Evolutionary conservation across 1,140 invertebrate species (phyloP), one percentile per base, ranked within the genome.

Genomic region (Hycleus phaleratus): DNA sequence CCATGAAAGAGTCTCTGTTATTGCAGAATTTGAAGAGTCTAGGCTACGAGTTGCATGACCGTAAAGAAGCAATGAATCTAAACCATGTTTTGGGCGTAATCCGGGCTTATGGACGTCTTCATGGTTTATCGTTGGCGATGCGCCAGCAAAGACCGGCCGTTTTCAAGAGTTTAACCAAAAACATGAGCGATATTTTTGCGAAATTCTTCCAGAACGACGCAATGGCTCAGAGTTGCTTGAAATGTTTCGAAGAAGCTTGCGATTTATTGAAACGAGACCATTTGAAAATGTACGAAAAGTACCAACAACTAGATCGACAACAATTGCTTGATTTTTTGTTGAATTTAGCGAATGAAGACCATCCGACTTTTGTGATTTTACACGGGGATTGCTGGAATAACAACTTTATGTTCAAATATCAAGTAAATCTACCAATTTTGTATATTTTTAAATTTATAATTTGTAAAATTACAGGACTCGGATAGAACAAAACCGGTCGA

Each of bases 371-470:
- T 25, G 76, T 79, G 0, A 61, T 79, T 8, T 71, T 74, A 48
- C 78, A 80, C 61, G 79, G 79, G 6, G 78, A 80, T 62, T 77
- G 78, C 26, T 80, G 78, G 78, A 74, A 74, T 8, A 80, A 80
- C 58, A 81, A 80, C 57, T 77, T 81, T 59, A 73, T 81, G 72
- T 81, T 78, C 61, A 74, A 75, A 67, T 78, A 79, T 56, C 56
- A 75, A 26, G 70, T 68, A 58, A 55, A 38, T 44, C 7, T 12
- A 26, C 8, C 10, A 18, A 46, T 1, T n/a, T 8, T 42, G 32
- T 50, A 7, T 43, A 2, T 39, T 7, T 25, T 54, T 18, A 46
- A 12, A 18, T 12, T 9, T 12, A 46, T n/a, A 26, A 2, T 18
- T n/a, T 32, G 9, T 18, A 1, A 2, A 46, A 56, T 49, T 18